Base-by-base conservation (phyloP, 1,140 invertebrate genomes). In the Scaptodrosophila lebanonensis region DNA sequence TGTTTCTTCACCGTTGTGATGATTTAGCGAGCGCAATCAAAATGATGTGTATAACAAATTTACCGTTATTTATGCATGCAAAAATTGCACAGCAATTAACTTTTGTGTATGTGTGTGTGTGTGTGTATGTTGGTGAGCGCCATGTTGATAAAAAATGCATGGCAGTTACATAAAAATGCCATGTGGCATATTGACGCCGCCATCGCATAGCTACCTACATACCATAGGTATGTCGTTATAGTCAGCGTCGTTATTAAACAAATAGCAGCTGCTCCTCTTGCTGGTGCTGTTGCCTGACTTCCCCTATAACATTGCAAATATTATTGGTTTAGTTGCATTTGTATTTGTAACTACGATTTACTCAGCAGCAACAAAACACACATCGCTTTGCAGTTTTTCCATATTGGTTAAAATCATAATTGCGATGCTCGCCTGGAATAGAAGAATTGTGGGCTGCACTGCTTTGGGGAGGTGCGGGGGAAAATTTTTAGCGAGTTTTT, bases 11-110 rank as follows among this genome's bases (percentile, higher is more conserved):
- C 29, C 43, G 49, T 4, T 32, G 32, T 53, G 73, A 82, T 82
- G 75, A 82, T 82, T 82, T 82, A 82, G 75, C 76, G 50, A 39
- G 58, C 38, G 76, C 75, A 82, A 83, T 82, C 75, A 82, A 82
- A 83, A 63, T 83, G 75, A 83, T 82, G 75, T 82, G 75, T 82
- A 82, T 82, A 82, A 75, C 75, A 82, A 82, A 82, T 82, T 82
- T 82, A 75, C 70, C 70, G 76, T 82, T 82, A 82, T 82, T 82
- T 82, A 82, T 79, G 75, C 65, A 82, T 70, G 75, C 69, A 82
- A 82, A 83, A 83, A 82, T 75, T 82, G 75, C 76, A 82, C 75
- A 70, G 75, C 75, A 82, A 82, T 82, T 82, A 82, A 82, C 75
- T 79, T 82, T 75, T 36, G 64, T 56, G 35, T 48, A 47, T 47